A percentile compares a stretch with the other conserved stretches of the same genome.
These are phyloP conservation scores for Anarsia innoxiella DNA, from an alignment of 2,888 invertebrate species.

Conservation along the genomic window DNA sequence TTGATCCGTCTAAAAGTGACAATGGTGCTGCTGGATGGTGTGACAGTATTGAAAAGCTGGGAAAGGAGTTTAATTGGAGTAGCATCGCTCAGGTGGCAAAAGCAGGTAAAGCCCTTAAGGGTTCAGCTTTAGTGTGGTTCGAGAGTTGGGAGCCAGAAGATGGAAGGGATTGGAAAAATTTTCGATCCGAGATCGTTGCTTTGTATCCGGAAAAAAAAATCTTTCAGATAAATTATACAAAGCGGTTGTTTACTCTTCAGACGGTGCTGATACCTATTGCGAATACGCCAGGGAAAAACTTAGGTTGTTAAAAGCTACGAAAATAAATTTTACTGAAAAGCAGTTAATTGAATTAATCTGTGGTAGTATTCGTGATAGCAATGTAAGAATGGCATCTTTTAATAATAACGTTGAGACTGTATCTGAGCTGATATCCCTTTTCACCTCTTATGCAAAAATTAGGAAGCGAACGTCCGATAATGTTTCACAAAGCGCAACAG, in stretches of 20 bases:
- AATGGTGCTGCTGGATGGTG: slow-evolving; percentile 19
- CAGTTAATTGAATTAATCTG: slow-evolving; percentile 20
- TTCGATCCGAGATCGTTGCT: slow-evolving; percentile 12
- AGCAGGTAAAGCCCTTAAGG: slow-evolving; percentile 24
- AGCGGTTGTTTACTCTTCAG: slow-evolving; percentile 18
- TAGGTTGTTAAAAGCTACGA: slow-evolving; percentile 16
- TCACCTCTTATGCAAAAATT: slow-evolving; percentile 20
- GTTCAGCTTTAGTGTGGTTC: slow-evolving; percentile 22
- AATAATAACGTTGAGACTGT: slow-evolving; percentile 21
- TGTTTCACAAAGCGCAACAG: neutral
- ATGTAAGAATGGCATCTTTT: slow-evolving; percentile 22
- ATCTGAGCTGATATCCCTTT: slow-evolving; percentile 20
- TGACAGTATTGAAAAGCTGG: slow-evolving; percentile 11
- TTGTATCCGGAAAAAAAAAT: slow-evolving; percentile 14
- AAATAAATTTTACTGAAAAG: slow-evolving; percentile 14
- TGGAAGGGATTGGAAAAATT: slow-evolving; percentile 17
- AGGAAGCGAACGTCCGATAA: slow-evolving; percentile 14
- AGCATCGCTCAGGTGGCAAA: slow-evolving; percentile 16
- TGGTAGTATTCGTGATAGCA: slow-evolving; percentile 19
- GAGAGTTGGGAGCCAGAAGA: slow-evolving; percentile 15
- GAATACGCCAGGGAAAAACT: slow-evolving; percentile 23
- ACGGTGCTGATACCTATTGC: slow-evolving; percentile 18
- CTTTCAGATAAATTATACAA: slow-evolving; percentile 17
- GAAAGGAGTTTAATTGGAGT: slow-evolving; percentile 17
- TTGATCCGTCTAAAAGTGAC: slow-evolving; percentile 12